Base-by-base conservation (phyloP, 2,888 invertebrate genomes). In the Hofmannophila pseudospretella region DNA sequence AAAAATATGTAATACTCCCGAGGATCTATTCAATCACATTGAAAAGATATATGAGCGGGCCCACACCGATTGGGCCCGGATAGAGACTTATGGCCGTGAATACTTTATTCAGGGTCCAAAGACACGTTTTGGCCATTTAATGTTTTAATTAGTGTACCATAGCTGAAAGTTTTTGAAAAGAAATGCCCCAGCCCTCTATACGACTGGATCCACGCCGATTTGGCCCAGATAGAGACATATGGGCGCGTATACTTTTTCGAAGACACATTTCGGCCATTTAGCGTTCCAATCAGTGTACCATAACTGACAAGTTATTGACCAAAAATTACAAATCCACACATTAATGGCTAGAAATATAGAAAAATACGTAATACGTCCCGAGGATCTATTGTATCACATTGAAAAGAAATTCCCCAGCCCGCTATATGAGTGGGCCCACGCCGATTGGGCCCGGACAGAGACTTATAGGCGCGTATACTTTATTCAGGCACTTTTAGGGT, bases 341-440 rank as follows among this genome's bases (percentile, higher is more conserved):
- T n/a, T n/a, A n/a, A n/a, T n/a, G n/a, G n/a, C n/a, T n/a, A n/a
- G n/a, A n/a, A n/a, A n/a, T n/a, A n/a, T n/a, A n/a, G n/a, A n/a
- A n/a, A n/a, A n/a, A n/a, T n/a, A 62, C 49, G 50, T 48, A 58
- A 54, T 50, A 31, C 23, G 3, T 8, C 34, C 32, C 32, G 43
- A 48, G 54, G 23, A 54, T 52, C 51, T 51, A 62, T 63, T 63
- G 65, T 63, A 53, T 55, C 38, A 49, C 38, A 36, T 43, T 49
- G 52, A 52, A 62, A 66, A 64, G 60, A 56, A 61, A 57, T 55
- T 47, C 47, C 40, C 29, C 35, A 42, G 39, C 48, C 51, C 40
- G 44, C 51, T 60, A 60, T 7, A 5, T 7, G 11, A 27, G 11
- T 12, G 12, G 27, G 66, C 61, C 64, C 64, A 66, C 54, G 51